These are phyloP conservation scores for Lasioglossum lativentre DNA, from an alignment of 2,888 invertebrate species.

Conservation along the genomic window DNA sequence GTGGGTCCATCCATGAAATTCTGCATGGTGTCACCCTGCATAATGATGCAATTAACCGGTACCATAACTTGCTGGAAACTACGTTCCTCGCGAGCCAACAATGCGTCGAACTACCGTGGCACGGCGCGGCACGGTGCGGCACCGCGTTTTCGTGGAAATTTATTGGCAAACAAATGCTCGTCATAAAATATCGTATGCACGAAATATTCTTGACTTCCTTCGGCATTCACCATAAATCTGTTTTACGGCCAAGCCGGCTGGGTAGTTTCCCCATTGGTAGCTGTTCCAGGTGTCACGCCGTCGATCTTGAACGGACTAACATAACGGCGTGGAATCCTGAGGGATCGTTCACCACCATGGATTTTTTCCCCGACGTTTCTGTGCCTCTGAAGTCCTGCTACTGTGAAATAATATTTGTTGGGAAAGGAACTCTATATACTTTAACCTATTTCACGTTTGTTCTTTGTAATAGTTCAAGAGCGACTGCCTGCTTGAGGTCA, in stretches of 20 bases:
- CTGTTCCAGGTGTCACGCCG: constrained; percentile 20
- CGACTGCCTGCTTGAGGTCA: too few relatives aligned
- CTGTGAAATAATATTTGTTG: constrained; percentile 23
- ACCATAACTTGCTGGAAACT: constrained; percentile 13
- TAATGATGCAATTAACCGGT: constrained; percentile 39
- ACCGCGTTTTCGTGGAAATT: constrained; percentile 22
- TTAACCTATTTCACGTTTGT: too few relatives aligned
- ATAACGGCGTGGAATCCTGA: constrained; percentile 9
- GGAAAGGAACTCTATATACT: too few relatives aligned
- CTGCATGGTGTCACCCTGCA: neutral
- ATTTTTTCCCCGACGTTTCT: constrained; percentile 31
- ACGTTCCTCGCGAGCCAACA: constrained; percentile 17
- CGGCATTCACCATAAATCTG: constrained; percentile 42
- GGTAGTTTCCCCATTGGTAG: constrained; percentile 13
- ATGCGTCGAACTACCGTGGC: constrained; percentile 7
- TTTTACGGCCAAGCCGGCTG: constrained; percentile 38
- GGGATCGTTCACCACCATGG: constrained; percentile 19
- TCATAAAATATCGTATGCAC: constrained; percentile 30
- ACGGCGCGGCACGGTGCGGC: neutral
- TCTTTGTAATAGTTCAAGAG: too few relatives aligned
- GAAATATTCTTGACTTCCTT: constrained; percentile 44
- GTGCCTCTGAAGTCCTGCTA: neutral
- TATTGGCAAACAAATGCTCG: constrained; percentile 38
- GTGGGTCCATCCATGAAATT: neutral
- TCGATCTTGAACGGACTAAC: constrained; percentile 39